Conservation (phyloP, 2,888 invertebrate genomes). For the Chironomus tentans region DNA sequence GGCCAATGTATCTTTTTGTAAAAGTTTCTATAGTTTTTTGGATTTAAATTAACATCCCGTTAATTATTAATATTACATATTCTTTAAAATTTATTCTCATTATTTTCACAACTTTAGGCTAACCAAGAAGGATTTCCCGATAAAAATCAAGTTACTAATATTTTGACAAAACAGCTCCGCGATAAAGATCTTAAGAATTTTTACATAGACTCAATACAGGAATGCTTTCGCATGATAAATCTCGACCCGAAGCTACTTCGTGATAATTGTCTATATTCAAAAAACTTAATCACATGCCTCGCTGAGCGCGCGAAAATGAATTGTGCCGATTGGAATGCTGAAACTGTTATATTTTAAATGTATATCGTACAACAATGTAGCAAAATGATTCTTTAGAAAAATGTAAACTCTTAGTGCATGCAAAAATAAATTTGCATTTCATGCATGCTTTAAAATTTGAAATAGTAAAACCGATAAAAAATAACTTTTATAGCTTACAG, state of each 20-base stretch:
- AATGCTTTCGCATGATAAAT: slow-evolving; percentile 57
- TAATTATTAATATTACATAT: neutral
- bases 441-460: neutral
- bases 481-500: slow-evolving; percentile 36
- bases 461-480: neutral
- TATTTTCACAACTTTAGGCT: slow-evolving; percentile 31
- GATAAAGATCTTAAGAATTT: slow-evolving; percentile 59
- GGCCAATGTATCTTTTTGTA: neutral
- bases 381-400: neutral
- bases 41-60: neutral
- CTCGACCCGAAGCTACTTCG: slow-evolving; percentile 41
- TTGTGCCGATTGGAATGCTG: slow-evolving; percentile 65
- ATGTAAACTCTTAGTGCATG: neutral
- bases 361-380: neutral
- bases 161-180: slow-evolving; percentile 52
- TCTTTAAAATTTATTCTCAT: neutral
- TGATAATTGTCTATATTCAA: slow-evolving; percentile 58
- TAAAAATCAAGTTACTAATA: slow-evolving; percentile 51
- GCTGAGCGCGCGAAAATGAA: slow-evolving; percentile 61
- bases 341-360: slow-evolving; percentile 40
- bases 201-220: slow-evolving; percentile 58
- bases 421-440: neutral
- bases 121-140: slow-evolving; percentile 47
- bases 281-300: slow-evolving; percentile 55
- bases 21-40: neutral